phyloP scores from a whole-genome alignment of 1,140 invertebrate genomes.

The Nebria ingens region DNA sequence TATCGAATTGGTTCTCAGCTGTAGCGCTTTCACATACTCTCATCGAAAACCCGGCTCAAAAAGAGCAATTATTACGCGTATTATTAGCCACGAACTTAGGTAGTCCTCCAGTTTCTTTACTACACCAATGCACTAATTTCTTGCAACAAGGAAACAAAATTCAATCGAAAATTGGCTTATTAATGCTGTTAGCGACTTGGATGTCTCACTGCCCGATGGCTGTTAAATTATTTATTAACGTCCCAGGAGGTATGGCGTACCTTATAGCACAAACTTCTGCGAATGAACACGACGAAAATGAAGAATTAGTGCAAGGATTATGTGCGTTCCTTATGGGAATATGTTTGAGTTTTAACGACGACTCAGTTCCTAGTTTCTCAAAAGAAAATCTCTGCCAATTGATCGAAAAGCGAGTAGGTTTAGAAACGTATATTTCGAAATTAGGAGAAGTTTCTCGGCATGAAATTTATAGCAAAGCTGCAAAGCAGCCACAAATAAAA shows the following conservation, averaged over 20 bases:
- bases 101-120: conserved; percentile 72
- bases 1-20: conserved; percentile 97
- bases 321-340: conserved; percentile 91
- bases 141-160: conserved; percentile 77
- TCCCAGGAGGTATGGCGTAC: conserved; percentile 78
- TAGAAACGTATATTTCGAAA: conserved; percentile 82
- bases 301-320: conserved; percentile 76
- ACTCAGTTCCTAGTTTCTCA: conserved; percentile 66
- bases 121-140: conserved; percentile 77
- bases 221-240: conserved; percentile 72
- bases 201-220: conserved; percentile 72
- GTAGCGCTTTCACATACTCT: conserved; percentile 84
- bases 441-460: conserved; percentile 77
- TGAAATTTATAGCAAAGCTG: conserved; percentile 82
- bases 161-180: conserved; percentile 82
- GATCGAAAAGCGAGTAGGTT: conserved; percentile 82
- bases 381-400: conserved; percentile 75
- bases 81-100: conserved; percentile 79
- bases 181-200: conserved; percentile 90
- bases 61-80: conserved; percentile 87
- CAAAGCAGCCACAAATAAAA: conserved; percentile 84
- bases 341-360: conserved; percentile 87
- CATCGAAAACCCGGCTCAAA: conserved; percentile 80
- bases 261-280: conserved; percentile 67
- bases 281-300: conserved; percentile 76